Base-by-base conservation (phyloP, 2,797 vertebrate species). In the Chloroceryle amazona region DNA sequence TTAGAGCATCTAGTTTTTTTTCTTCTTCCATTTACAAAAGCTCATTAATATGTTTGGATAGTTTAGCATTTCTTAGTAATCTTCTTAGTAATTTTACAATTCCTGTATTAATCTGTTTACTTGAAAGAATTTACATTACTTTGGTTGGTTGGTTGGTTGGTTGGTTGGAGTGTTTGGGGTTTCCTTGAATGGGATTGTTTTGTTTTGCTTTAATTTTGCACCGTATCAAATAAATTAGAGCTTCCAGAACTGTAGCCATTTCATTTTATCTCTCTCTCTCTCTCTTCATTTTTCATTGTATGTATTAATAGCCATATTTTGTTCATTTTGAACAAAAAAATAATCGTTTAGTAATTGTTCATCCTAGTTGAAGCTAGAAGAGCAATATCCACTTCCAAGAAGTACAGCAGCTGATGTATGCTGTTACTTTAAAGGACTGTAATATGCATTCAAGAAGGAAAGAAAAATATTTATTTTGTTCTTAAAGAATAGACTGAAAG, bases 121-220 rank as follows among this genome's bases (percentile, higher is more conserved):
- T 4, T 58, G 55, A 66, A 76, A 28, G 2, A 82, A 76, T 44
- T 20, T 51, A 5, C 52, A 10, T 72, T 44, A 33, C 9, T 5
- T 11, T 15, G 20, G 35, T 54, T 46, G 20, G 10, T 46, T 46
- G 44, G 20, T 44, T 46, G 44, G 44, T 37, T 37, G 35, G 37
- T 47, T 47, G 46, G 21, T 79, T 46, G 47, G 9, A 86, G 14
- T 52, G 22, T 57, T 76, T 57, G 23, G 5, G 1, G 0, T 0
- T 9, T 60, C 22, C 31, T 57, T 33, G 31, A 21, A 13, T 28
- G n/a, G 1, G 0, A 0, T 9, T 54, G 22, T 12, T 4, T 18
- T 42, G 17, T 7, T 61, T 72, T 37, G 5, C 7, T 47, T 9
- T 8, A 57, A 57, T 28, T 26, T 18, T 65, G 5, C 22, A 21